A percentile compares a stretch with the other conserved stretches of the same genome.
These are phyloP conservation scores for Stenodera caucasica DNA, from an alignment of 2,888 invertebrate genomes.

Conservation along the genomic window DNA sequence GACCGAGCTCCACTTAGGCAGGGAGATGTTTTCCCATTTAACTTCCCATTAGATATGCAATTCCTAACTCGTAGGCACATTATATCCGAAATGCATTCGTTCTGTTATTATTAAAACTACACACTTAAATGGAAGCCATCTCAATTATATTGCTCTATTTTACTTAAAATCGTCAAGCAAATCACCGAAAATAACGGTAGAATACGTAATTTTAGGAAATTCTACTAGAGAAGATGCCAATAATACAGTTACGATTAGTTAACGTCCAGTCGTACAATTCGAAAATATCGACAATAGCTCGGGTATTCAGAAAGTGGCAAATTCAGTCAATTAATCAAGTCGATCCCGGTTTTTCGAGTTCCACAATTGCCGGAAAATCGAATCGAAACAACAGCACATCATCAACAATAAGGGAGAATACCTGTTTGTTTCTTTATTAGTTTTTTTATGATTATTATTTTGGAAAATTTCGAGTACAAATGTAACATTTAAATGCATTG, in stretches of 20 bases:
- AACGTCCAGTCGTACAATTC: background rate
- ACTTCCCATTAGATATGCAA: conserved; percentile 32
- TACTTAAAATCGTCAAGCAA: background rate
- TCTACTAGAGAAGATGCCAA: background rate
- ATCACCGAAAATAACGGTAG: background rate
- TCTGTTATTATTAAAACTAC: conserved; percentile 17
- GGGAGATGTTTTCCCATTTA: conserved; percentile 33
- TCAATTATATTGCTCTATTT: background rate
- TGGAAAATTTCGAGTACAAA: conserved; percentile 43
- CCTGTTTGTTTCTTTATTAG: no score
- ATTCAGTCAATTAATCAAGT: conserved; percentile 11
- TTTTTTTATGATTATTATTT: background rate
- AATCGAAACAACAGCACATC: no score
- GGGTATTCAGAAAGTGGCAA: conserved; percentile 1
- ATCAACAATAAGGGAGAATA: no score
- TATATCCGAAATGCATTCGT: conserved; percentile 27
- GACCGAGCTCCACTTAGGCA: conserved; percentile 31
- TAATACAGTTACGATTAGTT: background rate
- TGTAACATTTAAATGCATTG: conserved; percentile 54
- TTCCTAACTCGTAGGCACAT: conserved; percentile 31
- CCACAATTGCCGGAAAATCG: background rate
- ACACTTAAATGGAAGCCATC: conserved; percentile 1
- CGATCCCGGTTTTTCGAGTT: background rate
- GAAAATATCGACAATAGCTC: conserved; percentile 6
- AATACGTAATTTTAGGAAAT: background rate